A percentile compares a stretch with the other conserved stretches of the same genome.
phyloP scores from a whole-genome alignment of 2,888 invertebrate species.

The Ptilodon capucinus region DNA sequence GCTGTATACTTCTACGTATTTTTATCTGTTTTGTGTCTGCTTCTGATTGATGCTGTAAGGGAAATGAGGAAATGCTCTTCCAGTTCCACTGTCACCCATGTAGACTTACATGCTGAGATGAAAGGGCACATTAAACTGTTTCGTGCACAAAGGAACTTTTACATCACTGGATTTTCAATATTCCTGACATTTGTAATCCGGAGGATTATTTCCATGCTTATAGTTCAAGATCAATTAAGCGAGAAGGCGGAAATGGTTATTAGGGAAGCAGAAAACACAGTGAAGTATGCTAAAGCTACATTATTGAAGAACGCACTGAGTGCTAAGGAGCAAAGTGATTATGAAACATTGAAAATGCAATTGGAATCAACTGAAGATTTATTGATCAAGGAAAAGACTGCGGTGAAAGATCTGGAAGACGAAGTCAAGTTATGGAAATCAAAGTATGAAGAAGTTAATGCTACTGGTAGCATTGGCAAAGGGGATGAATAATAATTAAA shows the following conservation, averaged over 20 bases:
- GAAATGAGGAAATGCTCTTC: slow-evolving; percentile 87
- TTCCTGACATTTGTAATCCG: slow-evolving; percentile 87
- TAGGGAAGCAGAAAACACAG: slow-evolving; percentile 86
- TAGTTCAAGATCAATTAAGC: slow-evolving; percentile 83
- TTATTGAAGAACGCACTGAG: slow-evolving; percentile 46
- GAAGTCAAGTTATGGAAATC: slow-evolving; percentile 53
- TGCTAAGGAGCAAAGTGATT: slow-evolving; percentile 32
- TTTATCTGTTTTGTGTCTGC: slow-evolving; percentile 82
- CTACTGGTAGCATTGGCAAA: slow-evolving; percentile 23
- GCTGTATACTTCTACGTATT: slow-evolving; percentile 86
- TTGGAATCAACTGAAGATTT: slow-evolving; percentile 41
- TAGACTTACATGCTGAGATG: slow-evolving; percentile 84
- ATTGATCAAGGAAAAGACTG: slow-evolving; percentile 46
- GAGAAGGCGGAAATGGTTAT: slow-evolving; percentile 85
- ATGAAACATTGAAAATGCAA: slow-evolving; percentile 42
- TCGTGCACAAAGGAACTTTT: slow-evolving; percentile 90
- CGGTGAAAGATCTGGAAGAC: slow-evolving; percentile 43
- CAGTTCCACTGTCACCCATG: slow-evolving; percentile 50
- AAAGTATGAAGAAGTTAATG: slow-evolving; percentile 49
- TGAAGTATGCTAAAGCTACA: slow-evolving; percentile 61
- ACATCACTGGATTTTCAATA: slow-evolving; percentile 90
- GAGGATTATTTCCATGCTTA: slow-evolving; percentile 84
- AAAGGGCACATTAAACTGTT: slow-evolving; percentile 88
- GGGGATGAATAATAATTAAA: slow-evolving; percentile 39
- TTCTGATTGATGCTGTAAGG: slow-evolving; percentile 87